Conservation (phyloP, 2,888 invertebrate genomes). For the Auanema freiburgensis region DNA sequence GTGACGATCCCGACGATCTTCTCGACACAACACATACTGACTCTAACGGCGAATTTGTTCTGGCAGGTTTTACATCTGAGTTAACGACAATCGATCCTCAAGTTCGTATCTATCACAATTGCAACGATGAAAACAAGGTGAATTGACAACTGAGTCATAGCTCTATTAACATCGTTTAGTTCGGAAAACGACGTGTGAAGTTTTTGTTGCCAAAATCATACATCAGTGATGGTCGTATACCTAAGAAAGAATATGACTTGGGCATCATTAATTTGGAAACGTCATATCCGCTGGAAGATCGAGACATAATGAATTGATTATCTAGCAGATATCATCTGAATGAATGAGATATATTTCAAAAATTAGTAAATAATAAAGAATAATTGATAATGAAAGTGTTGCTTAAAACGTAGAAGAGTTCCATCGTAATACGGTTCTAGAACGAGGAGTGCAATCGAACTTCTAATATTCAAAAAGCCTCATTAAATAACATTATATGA, state of each 20-base stretch:
- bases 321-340: constrained; percentile 19
- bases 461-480: no score
- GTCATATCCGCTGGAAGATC: constrained; percentile 38
- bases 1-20: constrained; percentile 51
- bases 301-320: constrained; percentile 23
- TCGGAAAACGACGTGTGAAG: constrained; percentile 35
- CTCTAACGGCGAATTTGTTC: constrained; percentile 33
- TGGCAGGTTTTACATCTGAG: constrained; percentile 43
- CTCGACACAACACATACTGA: constrained; percentile 50
- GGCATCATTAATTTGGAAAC: constrained; percentile 50
- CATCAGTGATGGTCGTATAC: constrained; percentile 37
- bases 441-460: no score
- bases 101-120: constrained; percentile 50
- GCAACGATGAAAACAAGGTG: constrained; percentile 48
- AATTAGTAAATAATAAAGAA: no score
- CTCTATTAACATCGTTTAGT: constrained; percentile 23
- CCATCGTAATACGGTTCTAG: no score
- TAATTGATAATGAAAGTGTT: no score
- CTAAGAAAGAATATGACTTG: constrained; percentile 38
- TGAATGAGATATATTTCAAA: no score
- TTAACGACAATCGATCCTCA: constrained; percentile 50
- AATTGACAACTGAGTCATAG: constrained; percentile 5
- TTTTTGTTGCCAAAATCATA: constrained; percentile 42
- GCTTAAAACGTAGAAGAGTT: no score
- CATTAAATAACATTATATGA: no score